Base-by-base conservation (phyloP, 2,113 vertebrate genomes). In the Aptenodytes patagonicus region DNA sequence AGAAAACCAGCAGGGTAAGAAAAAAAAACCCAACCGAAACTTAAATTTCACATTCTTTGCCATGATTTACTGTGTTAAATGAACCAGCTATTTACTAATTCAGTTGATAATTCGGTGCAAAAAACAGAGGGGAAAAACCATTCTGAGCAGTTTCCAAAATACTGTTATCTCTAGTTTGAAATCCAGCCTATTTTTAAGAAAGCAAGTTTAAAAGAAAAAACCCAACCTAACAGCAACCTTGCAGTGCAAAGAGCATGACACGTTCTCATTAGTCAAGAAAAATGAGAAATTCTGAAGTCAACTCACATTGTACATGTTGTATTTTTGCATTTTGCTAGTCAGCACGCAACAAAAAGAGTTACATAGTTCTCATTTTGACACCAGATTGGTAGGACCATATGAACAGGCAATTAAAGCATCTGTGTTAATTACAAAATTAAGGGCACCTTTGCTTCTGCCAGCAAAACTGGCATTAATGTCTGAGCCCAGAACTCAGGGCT, bases 161-260 rank as follows among this genome's bases (percentile, higher is more conserved):
- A 13, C 5, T 21, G 11, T 68, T 71, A 4, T 22, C 10, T 60
- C 52, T 13, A 26, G 31, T 64, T 61, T 51, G 34, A 73, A 92
- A 73, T 42, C 32, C 8, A 29, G 26, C 2, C 29, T 46, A 1
- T 52, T 68, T 86, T 58, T 55, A 64, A 86, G 57, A 51, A 68
- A 69, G 19, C 1, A 7, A 3, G 4, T 21, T 76, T 46, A 13
- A 86, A 80, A 71, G 21, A 44, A 76, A 76, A 76, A 64, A 21
- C 24, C 26, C 16, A 62, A 18, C 10, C 19, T 11, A 19, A 7
- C 1, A 34, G 34, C 31, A 52, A 0, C 58, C 28, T 34, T 69
- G 44, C 60, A 21, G 40, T 0, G 0, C 44, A 58, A 64, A 28
- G 9, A 76, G 18, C 10, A 3, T 1, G 3, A 15, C 1, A 0